Percentiles rank a stretch among this genome's conserved stretches.
These are phyloP conservation scores for Marronus borbonicus DNA, from an alignment of 2,888 invertebrate genomes.

Conservation along the genomic window DNA sequence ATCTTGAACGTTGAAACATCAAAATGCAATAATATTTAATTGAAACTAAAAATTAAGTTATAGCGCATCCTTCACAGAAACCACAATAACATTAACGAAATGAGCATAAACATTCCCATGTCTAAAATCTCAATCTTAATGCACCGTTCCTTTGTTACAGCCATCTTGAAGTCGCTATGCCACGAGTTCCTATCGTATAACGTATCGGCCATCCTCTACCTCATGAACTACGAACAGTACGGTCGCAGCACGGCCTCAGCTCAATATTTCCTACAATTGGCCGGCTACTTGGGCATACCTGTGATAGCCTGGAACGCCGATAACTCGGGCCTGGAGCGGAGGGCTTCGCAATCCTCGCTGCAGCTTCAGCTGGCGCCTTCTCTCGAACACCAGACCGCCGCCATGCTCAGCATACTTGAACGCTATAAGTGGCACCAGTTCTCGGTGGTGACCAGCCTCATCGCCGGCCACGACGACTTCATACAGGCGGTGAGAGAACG, in stretches of 20 bases:
- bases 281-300: constrained; percentile 95
- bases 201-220: constrained; percentile 92
- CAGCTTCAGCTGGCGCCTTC: constrained; percentile 96
- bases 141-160: constrained; percentile 71
- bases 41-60: too few species aligned
- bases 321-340: constrained; percentile 86
- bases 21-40: too few species aligned
- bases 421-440: constrained; percentile 98
- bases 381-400: constrained; percentile 95
- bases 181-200: constrained; percentile 91
- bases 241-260: constrained; percentile 94
- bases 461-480: constrained; percentile 96
- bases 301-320: constrained; percentile 99
- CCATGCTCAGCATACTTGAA: constrained; percentile 95
- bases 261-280: constrained; percentile 94
- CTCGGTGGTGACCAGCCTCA: constrained; percentile 93
- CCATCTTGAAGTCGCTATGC: constrained; percentile 90
- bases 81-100: too few species aligned
- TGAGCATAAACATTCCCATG: too few species aligned
- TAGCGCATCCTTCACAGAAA: too few species aligned
- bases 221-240: constrained; percentile 96
- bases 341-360: constrained; percentile 89
- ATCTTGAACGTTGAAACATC: too few species aligned
- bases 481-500: constrained; percentile 93
- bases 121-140: too few species aligned